Evolutionary conservation across 2,113 vertebrate genomes (phyloP), one percentile per base, ranked within the genome.

Genomic region (Alligator mississippiensis): DNA sequence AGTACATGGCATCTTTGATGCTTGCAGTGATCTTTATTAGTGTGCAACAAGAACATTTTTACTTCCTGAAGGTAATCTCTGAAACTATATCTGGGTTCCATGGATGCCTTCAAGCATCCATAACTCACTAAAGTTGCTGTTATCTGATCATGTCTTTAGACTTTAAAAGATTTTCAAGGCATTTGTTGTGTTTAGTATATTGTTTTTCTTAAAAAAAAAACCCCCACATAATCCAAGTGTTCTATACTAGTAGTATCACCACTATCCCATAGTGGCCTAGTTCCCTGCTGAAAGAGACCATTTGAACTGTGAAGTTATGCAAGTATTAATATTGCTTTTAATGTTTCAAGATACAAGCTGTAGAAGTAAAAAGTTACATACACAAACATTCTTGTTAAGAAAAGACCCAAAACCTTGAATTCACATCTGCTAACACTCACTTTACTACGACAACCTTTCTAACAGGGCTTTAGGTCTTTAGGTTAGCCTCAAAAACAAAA

Each of bases 381-480:
- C 77, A 93, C 86, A 95, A 64, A 90, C 75, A 95, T 82, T 74
- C 85, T 85, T 91, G 82, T 94, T 84, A 81, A 90, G 47, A 47
- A 95, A 96, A 92, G 93, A 80, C 60, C 74, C 90, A 85, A 95
- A 97, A 96, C 78, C 93, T 34, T 83, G 88, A 89, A 95, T 95
- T 96, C 93, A 96, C 97, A 98, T 98, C 97, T 98, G 97, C 97
- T 97, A 98, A 95, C 96, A 95, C 96, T 94, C 94, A 92, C 90
- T 92, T 96, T 92, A 97, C 97, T 95, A 95, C 90, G 95, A 95
- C 95, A 95, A 94, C 93, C 92, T 96, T 97, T 97, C 93, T 64
- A 96, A 94, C 82, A 94, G 84, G 94, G 95, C 94, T 97, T 47
- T 47, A 47, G 47, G 47, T 47, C 47, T 47, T 47, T 97, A 97